These are phyloP conservation scores for Drosophila niveifrons DNA, from an alignment of 2,888 invertebrate species.

Conservation along the genomic window DNA sequence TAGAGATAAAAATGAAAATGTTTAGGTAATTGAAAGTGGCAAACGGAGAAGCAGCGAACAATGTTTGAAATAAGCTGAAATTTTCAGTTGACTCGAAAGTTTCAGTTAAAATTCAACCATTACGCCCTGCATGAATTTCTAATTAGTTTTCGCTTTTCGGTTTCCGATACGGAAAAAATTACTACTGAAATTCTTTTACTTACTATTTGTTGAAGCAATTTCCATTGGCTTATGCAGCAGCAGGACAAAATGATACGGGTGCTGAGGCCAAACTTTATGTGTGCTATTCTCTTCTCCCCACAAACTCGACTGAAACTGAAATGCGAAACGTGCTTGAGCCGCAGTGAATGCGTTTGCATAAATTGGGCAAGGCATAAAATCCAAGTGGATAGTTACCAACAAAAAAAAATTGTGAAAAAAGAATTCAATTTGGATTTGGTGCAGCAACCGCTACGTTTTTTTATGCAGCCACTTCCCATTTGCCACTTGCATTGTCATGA, in stretches of 20 bases:
- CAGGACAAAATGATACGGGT: conserved; percentile 34
- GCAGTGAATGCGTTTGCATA: conserved; percentile 77
- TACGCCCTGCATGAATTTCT: conserved; percentile 1
- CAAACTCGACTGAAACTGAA: conserved; percentile 10
- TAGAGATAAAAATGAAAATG: conserved; percentile 9
- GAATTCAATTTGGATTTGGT: conserved; percentile 79
- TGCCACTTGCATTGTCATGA: conserved; percentile 33
- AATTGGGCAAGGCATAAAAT: conserved; percentile 63
- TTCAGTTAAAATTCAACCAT: conserved; percentile 1
- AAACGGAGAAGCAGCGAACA: not conserved
- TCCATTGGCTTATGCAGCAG: conserved; percentile 36
- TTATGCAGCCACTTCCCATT: conserved; percentile 27
- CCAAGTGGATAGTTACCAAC: conserved; percentile 35
- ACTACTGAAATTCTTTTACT: conserved; percentile 10
- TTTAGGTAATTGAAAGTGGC: conserved; percentile 8
- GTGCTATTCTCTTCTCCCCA: conserved; percentile 12
- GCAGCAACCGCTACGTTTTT: conserved; percentile 56
- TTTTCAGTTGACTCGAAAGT: not conserved
- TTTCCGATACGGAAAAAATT: not conserved
- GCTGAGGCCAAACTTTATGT: conserved; percentile 40
- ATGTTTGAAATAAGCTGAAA: not conserved
- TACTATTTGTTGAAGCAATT: conserved; percentile 52
- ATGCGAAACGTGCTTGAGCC: conserved; percentile 66
- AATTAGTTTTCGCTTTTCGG: conserved; percentile 6
- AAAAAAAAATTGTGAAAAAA: conserved; percentile 38